A percentile compares a stretch with the other conserved stretches of the same genome.
phyloP scores from a whole-genome alignment of 2,888 invertebrate species.

The Beris morrisii region DNA sequence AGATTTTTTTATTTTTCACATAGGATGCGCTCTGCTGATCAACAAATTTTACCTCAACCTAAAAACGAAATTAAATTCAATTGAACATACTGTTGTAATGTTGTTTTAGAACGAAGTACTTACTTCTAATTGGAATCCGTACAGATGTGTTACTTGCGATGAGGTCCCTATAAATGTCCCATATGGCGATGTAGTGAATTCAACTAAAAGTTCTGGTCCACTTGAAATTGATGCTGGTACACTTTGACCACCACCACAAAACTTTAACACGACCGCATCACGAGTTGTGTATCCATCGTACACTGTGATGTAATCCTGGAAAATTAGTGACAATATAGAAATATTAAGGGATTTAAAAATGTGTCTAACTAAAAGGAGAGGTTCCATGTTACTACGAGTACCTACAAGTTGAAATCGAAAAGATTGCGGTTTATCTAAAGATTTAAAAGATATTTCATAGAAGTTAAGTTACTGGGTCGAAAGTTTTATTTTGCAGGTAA shows the following conservation, averaged over 20 bases:
- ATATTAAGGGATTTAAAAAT: too few species aligned
- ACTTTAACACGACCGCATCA: slow-evolving; percentile 84
- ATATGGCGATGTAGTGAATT: slow-evolving; percentile 86
- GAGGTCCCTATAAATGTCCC: slow-evolving; percentile 82
- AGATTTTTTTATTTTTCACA: slow-evolving; percentile 79
- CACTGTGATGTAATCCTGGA: slow-evolving; percentile 80
- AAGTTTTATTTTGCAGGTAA: too few species aligned
- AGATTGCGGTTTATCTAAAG: too few species aligned
- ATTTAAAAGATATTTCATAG: too few species aligned
- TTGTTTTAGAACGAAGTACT: slow-evolving; percentile 44
- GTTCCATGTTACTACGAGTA: too few species aligned
- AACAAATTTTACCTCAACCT: slow-evolving; percentile 77
- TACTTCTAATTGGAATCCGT: slow-evolving; percentile 88
- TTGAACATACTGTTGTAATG: background rate
- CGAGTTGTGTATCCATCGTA: slow-evolving; percentile 87
- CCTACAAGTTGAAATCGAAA: too few species aligned
- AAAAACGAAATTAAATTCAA: slow-evolving; percentile 32
- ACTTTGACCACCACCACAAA: slow-evolving; percentile 86
- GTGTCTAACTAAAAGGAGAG: too few species aligned
- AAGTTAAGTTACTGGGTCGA: too few species aligned
- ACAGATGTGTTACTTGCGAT: slow-evolving; percentile 73
- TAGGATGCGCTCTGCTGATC: slow-evolving; percentile 81
- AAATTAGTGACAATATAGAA: slow-evolving; percentile 4
- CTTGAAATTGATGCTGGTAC: slow-evolving; percentile 85
- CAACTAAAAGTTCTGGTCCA: slow-evolving; percentile 84